These are phyloP conservation scores for Pimephales promelas DNA, from an alignment of 2,113 vertebrate genomes.

Conservation along the genomic window DNA sequence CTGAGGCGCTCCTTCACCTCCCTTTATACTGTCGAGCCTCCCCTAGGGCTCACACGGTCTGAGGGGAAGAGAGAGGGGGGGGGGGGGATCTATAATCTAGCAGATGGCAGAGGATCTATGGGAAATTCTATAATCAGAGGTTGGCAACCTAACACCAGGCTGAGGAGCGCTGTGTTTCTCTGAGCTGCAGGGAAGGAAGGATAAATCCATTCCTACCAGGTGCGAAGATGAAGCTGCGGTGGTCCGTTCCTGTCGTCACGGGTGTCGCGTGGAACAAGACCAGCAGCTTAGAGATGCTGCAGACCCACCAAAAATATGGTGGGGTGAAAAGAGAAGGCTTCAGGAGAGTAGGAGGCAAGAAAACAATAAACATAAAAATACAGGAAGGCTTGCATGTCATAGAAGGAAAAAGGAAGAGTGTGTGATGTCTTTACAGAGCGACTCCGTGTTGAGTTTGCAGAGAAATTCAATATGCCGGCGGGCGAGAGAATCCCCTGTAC, in stretches of 20 bases:
- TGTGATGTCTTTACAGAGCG: slow-evolving; percentile 54
- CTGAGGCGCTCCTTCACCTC: slow-evolving; percentile 73
- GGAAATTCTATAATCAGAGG: slow-evolving; percentile 71
- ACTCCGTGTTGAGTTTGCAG: slow-evolving; percentile 44
- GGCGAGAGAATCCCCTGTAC: slow-evolving; percentile 29
- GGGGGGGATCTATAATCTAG: slow-evolving; percentile 77
- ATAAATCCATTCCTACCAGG: slow-evolving; percentile 42
- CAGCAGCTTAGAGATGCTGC: slow-evolving; percentile 15
- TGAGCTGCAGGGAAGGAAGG: slow-evolving; percentile 34
- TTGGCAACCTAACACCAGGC: slow-evolving; percentile 48
- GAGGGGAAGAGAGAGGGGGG: slow-evolving; percentile 64
- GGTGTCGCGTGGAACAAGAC: background rate
- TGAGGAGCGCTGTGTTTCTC: slow-evolving; percentile 26
- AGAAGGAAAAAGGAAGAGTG: slow-evolving; percentile 20
- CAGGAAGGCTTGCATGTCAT: background rate
- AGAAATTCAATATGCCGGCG: slow-evolving; percentile 25
- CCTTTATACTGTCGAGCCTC: slow-evolving; percentile 72
- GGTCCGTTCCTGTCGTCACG: slow-evolving; percentile 48
- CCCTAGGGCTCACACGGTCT: slow-evolving; percentile 70
- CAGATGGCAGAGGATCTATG: slow-evolving; percentile 78
- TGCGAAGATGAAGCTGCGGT: slow-evolving; percentile 32
- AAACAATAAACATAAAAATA: slow-evolving; percentile 31
- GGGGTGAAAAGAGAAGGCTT: slow-evolving; percentile 1
- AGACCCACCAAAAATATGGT: background rate
- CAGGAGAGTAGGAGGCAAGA: slow-evolving; percentile 48